Percentiles rank a stretch among this genome's conserved stretches.
Evolutionary conservation across 2,888 invertebrate species (phyloP).

Genomic region (Caenorhabditis wallacei): DNA sequence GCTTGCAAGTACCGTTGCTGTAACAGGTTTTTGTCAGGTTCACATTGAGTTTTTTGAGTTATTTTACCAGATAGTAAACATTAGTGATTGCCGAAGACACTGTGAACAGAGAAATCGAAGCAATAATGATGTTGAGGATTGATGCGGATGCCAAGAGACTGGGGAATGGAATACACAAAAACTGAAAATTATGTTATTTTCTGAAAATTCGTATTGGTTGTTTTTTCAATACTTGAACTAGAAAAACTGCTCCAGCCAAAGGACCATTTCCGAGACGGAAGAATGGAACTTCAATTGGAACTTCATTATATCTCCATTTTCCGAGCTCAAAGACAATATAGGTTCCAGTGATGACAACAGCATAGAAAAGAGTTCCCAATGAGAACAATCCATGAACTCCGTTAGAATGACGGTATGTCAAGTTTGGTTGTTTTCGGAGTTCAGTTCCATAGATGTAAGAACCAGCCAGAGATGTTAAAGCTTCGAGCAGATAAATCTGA

Average conservation of each 20-base stretch:
- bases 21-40: slow-evolving; percentile 40
- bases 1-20: slow-evolving; percentile 78
- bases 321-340: slow-evolving; percentile 83
- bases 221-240: slow-evolving; percentile 75
- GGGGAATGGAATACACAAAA: slow-evolving; percentile 75
- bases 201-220: no score
- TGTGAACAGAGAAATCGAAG: slow-evolving; percentile 80
- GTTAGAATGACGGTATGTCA: slow-evolving; percentile 69
- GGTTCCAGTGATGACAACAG: slow-evolving; percentile 79
- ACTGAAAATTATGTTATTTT: slow-evolving; percentile 63
- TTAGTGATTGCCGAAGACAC: slow-evolving; percentile 81
- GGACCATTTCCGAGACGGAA: slow-evolving; percentile 82
- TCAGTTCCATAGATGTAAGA: slow-evolving; percentile 74
- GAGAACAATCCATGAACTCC: slow-evolving; percentile 77
- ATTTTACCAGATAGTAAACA: slow-evolving; percentile 80
- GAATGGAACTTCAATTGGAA: slow-evolving; percentile 80
- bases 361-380: slow-evolving; percentile 81
- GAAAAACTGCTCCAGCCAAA: slow-evolving; percentile 78
- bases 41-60: neutral
- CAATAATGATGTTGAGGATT: slow-evolving; percentile 79
- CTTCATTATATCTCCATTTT: slow-evolving; percentile 81
- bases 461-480: slow-evolving; percentile 76
- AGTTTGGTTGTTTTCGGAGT: slow-evolving; percentile 66
- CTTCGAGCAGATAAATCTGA: slow-evolving; percentile 69
- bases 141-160: slow-evolving; percentile 77